Evolutionary conservation across 2,797 vertebrate species (phyloP).

Genomic region (Tinamus major): DNA sequence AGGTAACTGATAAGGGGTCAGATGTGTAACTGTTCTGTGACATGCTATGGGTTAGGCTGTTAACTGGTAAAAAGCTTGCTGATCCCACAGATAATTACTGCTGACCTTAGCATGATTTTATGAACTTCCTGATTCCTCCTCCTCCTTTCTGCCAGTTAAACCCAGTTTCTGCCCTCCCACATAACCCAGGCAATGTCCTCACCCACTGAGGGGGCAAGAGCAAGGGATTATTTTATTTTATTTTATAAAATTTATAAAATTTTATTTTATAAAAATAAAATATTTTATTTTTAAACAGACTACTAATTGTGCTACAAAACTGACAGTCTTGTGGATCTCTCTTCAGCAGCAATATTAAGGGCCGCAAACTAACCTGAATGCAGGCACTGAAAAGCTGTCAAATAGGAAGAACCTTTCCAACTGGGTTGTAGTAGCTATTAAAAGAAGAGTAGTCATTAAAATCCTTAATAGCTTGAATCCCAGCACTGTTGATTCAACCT

Average conservation of each 20-base stretch:
- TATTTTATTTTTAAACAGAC: neutral
- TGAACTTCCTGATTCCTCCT: neutral
- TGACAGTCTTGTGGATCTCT: neutral
- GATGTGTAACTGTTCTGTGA: accelerated
- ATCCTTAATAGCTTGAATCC: neutral
- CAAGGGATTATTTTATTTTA: neutral
- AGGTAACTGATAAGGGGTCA: neutral
- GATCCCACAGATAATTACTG: neutral
- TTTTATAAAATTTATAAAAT: no score
- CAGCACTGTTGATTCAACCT: neutral
- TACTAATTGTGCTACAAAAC: neutral
- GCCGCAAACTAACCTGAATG: neutral
- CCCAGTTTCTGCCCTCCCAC: neutral
- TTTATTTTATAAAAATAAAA: no score
- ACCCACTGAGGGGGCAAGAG: neutral
- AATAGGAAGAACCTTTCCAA: neutral
- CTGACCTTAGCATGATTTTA: neutral
- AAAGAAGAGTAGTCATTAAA: neutral
- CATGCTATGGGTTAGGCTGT: neutral
- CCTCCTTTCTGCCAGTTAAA: neutral
- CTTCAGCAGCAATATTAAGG: neutral
- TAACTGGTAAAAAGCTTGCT: neutral
- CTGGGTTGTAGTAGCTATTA: neutral
- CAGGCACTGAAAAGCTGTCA: neutral
- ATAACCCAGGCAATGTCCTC: neutral